Conservation (phyloP, 2,888 invertebrate species). For the Hermaeophaga mercurialis region DNA sequence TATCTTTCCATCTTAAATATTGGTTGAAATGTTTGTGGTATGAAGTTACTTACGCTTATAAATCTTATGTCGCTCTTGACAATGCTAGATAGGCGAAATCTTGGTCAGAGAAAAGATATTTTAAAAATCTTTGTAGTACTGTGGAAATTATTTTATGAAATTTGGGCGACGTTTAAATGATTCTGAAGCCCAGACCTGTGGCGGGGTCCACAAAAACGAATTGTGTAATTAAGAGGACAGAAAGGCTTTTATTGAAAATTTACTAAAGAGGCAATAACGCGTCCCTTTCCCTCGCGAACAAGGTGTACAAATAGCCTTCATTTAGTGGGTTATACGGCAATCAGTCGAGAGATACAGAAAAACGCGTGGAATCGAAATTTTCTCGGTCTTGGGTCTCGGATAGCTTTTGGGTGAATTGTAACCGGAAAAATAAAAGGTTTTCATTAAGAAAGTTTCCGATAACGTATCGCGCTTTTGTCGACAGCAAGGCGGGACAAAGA, state of each 20-base stretch:
- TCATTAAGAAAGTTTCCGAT: conserved; percentile 29
- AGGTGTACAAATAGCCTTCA: conserved; percentile 35
- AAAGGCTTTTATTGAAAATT: conserved; percentile 28
- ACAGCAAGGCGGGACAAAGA: conserved; percentile 15
- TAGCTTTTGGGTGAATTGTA: conserved; percentile 17
- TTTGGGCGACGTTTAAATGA: too few relatives aligned
- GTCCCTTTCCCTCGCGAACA: conserved; percentile 25
- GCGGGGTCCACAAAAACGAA: conserved; percentile 18
- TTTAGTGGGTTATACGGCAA: conserved; percentile 33
- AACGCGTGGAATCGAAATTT: conserved; percentile 26
- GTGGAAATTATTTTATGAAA: too few relatives aligned
- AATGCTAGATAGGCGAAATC: too few relatives aligned
- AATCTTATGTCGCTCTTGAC: too few relatives aligned
- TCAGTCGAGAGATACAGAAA: conserved; percentile 30
- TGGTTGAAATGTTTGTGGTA: too few relatives aligned
- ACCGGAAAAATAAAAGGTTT: conserved; percentile 20
- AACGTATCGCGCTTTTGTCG: conserved; percentile 21
- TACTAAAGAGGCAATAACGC: conserved; percentile 29
- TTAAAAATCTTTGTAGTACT: too few relatives aligned
- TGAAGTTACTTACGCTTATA: too few relatives aligned
- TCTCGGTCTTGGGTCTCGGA: conserved; percentile 14
- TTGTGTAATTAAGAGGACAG: conserved; percentile 29
- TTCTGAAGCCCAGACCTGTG: too few relatives aligned
- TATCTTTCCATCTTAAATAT: too few relatives aligned
- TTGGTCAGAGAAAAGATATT: too few relatives aligned